Conservation (phyloP, 2,113 vertebrate species). For the Hemiscyllium ocellatum region DNA sequence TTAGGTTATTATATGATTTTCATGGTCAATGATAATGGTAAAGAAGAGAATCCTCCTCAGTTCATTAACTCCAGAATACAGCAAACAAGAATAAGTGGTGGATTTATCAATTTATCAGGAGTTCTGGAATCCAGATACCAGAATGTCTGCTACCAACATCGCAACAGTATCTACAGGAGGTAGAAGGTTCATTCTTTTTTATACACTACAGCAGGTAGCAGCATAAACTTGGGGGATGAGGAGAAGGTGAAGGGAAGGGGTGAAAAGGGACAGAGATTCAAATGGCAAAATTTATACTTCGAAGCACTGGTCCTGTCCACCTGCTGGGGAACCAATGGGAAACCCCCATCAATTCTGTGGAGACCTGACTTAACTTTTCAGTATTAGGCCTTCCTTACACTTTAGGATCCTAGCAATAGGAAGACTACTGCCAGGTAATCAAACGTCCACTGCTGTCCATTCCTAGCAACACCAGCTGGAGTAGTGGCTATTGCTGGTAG, state of each 20-base stretch:
- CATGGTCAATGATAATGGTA: not conserved
- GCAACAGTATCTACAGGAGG: not conserved
- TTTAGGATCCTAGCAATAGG: too few relatives aligned
- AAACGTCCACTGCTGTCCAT: too few relatives aligned
- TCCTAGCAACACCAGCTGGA: too few relatives aligned
- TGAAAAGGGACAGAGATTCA: not conserved
- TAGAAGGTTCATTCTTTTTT: not conserved
- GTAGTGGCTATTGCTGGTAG: too few relatives aligned
- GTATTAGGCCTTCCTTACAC: too few relatives aligned
- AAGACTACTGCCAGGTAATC: too few relatives aligned
- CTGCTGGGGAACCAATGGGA: too few relatives aligned
- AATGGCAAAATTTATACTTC: not conserved
- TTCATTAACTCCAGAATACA: not conserved
- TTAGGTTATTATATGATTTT: not conserved
- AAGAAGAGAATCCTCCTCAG: too few relatives aligned
- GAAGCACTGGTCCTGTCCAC: too few relatives aligned
- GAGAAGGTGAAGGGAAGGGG: not conserved
- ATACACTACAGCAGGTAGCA: not conserved
- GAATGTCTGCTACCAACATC: not conserved
- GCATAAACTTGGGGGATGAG: not conserved
- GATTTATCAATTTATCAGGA: not conserved
- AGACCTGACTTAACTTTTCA: too few relatives aligned
- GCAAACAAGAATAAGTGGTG: not conserved
- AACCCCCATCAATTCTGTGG: too few relatives aligned
- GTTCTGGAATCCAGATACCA: not conserved